Base-by-base conservation (phyloP, 1,140 invertebrate genomes). In the Leptinotarsa texana region DNA sequence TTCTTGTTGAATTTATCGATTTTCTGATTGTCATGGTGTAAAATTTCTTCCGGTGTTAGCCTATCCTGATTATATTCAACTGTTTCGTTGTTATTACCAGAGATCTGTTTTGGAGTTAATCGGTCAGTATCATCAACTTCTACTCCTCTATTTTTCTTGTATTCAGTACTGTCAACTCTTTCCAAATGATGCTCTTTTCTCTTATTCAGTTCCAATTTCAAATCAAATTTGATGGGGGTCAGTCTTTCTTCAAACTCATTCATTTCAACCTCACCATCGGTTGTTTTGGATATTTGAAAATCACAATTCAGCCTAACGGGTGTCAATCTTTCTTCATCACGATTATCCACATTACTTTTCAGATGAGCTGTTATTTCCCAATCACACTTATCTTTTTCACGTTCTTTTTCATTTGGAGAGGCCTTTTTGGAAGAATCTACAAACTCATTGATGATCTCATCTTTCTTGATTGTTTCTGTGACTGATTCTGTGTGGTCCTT, bases 221-320 rank as follows among this genome's bases (percentile, higher is more conserved):
- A 57, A 57, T 57, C 51, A 15, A 57, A 57, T 57, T 57, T 57
- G 51, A 57, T 57, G 13, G 51, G 51, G n/a, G 51, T 57, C 51
- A 57, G n/a, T 18, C 51, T 57, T 17, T 57, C 51, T 57, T 57
- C 51, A n/a, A 18, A 57, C 15, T 57, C 51, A 57, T 57, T 18
- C 33, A 2, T 11, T 42, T 42, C 33, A 42, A 42, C 33, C 3
- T 11, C 8, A 27, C 8, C 33, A 11, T 42, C 33, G 11, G 33
- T 42, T 42, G 33, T 42, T 11, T 42, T 42, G 33, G 33, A 42
- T 42, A 42, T 42, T 42, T 42, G 33, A 42, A 11, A 42, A 42
- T 8, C 33, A 42, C 33, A 42, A 42, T 42, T 42, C 33, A 11
- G 33, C 33, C 33, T 42, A 42, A 11, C 33, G 8, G 33, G 33